phyloP scores from a whole-genome alignment of 2,888 invertebrate species.

The Orthosia gothica region DNA sequence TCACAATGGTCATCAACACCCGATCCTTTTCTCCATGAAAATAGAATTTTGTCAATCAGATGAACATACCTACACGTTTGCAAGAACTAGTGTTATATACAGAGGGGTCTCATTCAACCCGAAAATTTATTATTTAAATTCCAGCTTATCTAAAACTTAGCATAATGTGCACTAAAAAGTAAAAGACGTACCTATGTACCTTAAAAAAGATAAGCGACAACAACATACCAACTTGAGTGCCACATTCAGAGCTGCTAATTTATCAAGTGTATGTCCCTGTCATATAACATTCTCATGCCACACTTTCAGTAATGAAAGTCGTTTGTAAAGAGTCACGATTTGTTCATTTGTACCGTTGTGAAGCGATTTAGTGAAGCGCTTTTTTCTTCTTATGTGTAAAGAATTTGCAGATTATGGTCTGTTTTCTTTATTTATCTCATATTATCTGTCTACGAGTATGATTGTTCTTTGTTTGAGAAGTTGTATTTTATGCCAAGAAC shows the following conservation, averaged over 20 bases:
- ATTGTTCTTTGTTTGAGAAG: too few species aligned
- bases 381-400: not conserved
- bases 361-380: not conserved
- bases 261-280: constrained; percentile 14
- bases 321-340: constrained; percentile 27
- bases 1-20: too few species aligned
- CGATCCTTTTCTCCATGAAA: too few species aligned
- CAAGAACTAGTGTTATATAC: not conserved
- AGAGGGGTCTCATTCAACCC: not conserved
- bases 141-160: not conserved
- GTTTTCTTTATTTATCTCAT: too few species aligned
- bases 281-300: constrained; percentile 24
- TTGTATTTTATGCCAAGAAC: too few species aligned
- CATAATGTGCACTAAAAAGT: not conserved
- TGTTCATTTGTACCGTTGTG: constrained; percentile 5
- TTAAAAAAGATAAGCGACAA: not conserved
- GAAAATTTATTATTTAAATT: not conserved
- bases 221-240: not conserved
- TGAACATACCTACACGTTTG: too few species aligned
- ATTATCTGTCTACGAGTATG: too few species aligned
- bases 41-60: too few species aligned
- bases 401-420: too few species aligned
- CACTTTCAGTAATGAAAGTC: constrained; percentile 29
- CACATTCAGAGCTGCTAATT: not conserved
- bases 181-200: not conserved